Conservation (phyloP, 2,797 vertebrate species). For the Sphenopsis melanotis region DNA sequence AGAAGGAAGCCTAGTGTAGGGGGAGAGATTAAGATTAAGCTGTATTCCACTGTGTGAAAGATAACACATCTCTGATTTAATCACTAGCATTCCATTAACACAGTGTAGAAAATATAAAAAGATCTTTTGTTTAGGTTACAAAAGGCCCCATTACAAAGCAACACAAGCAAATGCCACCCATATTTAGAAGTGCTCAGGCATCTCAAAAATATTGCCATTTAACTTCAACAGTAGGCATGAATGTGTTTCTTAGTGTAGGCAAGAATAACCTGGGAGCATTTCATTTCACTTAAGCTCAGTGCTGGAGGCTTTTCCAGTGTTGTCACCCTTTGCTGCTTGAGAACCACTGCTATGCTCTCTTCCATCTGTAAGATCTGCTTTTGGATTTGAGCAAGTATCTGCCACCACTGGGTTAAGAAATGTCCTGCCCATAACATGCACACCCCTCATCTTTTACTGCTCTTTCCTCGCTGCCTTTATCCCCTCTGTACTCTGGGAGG, state of each 20-base stretch:
- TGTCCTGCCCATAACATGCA: too few species aligned
- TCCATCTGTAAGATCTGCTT: neutral
- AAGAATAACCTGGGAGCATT: neutral
- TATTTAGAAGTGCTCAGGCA: neutral
- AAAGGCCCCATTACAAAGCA: neutral
- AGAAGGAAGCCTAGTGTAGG: neutral
- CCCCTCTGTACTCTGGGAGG: neutral
- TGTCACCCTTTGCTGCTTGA: neutral
- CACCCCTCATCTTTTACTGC: fast-evolving
- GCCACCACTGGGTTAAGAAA: neutral
- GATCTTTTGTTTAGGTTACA: neutral
- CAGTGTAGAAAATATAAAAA: neutral
- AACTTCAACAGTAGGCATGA: neutral
- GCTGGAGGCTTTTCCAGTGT: neutral
- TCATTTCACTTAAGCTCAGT: neutral
- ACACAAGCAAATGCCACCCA: neutral
- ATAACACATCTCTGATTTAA: neutral
- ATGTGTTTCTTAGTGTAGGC: neutral
- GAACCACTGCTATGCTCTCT: neutral
- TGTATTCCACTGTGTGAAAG: neutral
- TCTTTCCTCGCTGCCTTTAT: neutral
- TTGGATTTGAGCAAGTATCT: neutral
- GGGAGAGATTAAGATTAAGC: neutral
- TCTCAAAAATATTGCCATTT: neutral
- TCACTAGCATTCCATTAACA: neutral